These are phyloP conservation scores for Epistrophe eligans DNA, from an alignment of 2,888 invertebrate species.

Conservation along the genomic window DNA sequence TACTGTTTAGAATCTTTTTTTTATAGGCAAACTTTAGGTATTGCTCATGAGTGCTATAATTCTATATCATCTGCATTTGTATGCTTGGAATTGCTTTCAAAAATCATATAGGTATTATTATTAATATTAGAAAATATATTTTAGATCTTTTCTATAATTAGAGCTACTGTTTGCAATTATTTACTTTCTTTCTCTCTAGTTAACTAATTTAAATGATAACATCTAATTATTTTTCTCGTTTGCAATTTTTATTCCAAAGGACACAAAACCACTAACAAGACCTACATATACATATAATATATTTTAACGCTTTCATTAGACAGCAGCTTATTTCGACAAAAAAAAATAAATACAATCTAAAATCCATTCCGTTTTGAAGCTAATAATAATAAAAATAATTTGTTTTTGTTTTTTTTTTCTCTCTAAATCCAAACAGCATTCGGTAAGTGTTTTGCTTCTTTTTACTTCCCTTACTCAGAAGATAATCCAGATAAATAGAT, in stretches of 20 bases:
- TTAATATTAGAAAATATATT: background rate
- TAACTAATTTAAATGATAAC: background rate
- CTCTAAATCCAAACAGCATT: conserved; percentile 66
- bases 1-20: background rate
- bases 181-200: background rate
- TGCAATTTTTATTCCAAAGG: conserved; percentile 29
- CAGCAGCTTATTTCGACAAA: conserved; percentile 25
- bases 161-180: background rate
- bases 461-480: conserved; percentile 30
- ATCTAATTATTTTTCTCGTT: conserved; percentile 2
- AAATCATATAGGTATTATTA: conserved; percentile 1
- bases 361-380: conserved; percentile 47
- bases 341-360: conserved; percentile 20
- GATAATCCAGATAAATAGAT: conserved; percentile 51
- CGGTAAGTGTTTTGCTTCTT: conserved; percentile 68
- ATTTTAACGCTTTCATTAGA: conserved; percentile 51
- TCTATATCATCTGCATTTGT: background rate
- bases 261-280: conserved; percentile 34
- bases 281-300: conserved; percentile 11
- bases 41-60: background rate
- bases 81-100: background rate
- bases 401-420: conserved; percentile 58
- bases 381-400: conserved; percentile 58
- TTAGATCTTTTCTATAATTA: conserved; percentile 9
- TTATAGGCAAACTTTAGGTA: conserved; percentile 20